A percentile compares a stretch with the other conserved stretches of the same genome.
These are phyloP conservation scores for Aricia artaxerxes DNA, from an alignment of 2,888 invertebrate genomes.

Conservation along the genomic window DNA sequence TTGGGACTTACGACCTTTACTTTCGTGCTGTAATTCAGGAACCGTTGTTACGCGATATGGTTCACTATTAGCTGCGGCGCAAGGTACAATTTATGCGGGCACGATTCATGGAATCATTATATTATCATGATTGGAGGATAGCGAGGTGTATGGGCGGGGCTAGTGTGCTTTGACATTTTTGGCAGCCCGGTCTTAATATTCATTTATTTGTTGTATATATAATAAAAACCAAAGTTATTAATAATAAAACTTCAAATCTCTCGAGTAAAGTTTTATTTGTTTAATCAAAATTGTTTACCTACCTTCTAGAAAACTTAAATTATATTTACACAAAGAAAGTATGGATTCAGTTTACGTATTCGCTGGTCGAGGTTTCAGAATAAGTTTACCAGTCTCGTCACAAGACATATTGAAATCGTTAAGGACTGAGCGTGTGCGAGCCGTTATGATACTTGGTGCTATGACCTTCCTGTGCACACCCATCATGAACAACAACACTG, in stretches of 20 bases:
- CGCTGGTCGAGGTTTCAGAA: conserved; percentile 92
- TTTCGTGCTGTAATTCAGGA: too few relatives aligned
- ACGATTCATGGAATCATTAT: too few relatives aligned
- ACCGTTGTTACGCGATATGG: too few relatives aligned
- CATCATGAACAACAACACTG: conserved; percentile 91
- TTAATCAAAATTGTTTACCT: conserved; percentile 44
- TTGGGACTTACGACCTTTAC: too few relatives aligned
- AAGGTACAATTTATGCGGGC: too few relatives aligned
- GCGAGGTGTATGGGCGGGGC: too few relatives aligned
- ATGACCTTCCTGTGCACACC: conserved; percentile 98
- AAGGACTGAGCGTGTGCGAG: conserved; percentile 92
- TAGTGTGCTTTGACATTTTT: too few relatives aligned
- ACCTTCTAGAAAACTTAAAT: conserved; percentile 53
- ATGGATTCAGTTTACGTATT: conserved; percentile 48
- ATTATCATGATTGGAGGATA: too few relatives aligned
- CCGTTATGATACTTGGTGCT: conserved; percentile 97
- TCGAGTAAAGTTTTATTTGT: conserved; percentile 60
- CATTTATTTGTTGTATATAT: conserved; percentile 76
- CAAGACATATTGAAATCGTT: conserved; percentile 99
- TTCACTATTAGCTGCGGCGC: too few relatives aligned
- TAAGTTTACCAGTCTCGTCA: conserved; percentile 97
- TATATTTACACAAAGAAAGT: conserved; percentile 51
- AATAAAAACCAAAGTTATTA: conserved; percentile 80
- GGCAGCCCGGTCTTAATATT: conserved; percentile 39
- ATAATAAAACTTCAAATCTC: conserved; percentile 74